Conservation (phyloP, 2,113 vertebrate genomes). For the Colossoma macropomum region DNA sequence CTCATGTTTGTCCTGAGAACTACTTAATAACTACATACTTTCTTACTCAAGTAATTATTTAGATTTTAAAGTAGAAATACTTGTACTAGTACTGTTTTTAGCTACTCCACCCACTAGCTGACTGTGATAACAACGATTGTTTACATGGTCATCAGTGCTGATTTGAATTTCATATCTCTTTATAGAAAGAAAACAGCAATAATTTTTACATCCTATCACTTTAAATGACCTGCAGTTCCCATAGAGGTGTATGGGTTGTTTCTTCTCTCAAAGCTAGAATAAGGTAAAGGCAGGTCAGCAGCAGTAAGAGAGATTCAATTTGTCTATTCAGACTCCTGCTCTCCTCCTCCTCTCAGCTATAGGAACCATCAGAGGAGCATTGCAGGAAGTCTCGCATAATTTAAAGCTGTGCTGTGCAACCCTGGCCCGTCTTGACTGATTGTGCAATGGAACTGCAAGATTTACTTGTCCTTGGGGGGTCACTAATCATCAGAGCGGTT, state of each 20-base stretch:
- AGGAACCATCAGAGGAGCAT: constrained; percentile 68
- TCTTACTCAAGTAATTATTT: too few relatives aligned
- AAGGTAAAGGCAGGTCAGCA: constrained; percentile 59
- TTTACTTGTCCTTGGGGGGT: constrained; percentile 78
- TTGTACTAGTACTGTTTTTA: too few relatives aligned
- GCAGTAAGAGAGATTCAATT: constrained; percentile 61
- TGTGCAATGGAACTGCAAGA: constrained; percentile 77
- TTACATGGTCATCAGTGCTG: neutral
- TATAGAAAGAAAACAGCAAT: neutral
- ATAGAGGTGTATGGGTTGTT: neutral
- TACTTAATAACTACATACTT: too few relatives aligned
- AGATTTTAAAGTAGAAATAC: too few relatives aligned
- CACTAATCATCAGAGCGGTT: constrained; percentile 76
- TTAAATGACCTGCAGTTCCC: neutral
- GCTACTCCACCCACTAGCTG: too few relatives aligned
- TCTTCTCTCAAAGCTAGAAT: constrained; percentile 66
- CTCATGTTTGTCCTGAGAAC: too few relatives aligned
- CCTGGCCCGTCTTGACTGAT: constrained; percentile 75
- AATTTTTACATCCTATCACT: constrained; percentile 14
- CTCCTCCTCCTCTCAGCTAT: constrained; percentile 70
- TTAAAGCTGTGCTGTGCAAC: constrained; percentile 76
- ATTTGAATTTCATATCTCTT: neutral
- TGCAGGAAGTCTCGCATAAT: constrained; percentile 80
- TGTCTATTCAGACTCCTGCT: constrained; percentile 53
- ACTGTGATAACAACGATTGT: neutral